Evolutionary conservation across 2,113 vertebrate genomes (phyloP).

Genomic region (Capricornis sumatraensis): DNA sequence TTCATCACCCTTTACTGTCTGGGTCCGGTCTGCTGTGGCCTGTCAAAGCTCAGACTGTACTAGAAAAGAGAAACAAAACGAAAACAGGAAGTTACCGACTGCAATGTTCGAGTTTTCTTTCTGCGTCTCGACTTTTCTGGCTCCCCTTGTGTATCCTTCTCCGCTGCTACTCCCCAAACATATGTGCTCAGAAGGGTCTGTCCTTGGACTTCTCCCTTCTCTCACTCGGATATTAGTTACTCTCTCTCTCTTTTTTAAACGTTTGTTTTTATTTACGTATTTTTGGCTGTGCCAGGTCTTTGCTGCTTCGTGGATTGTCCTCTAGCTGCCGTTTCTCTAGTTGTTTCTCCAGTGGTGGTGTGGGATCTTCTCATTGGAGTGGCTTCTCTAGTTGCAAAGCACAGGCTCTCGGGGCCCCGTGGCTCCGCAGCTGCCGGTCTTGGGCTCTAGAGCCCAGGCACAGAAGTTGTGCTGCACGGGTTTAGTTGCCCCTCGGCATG

Average conservation of each 20-base stretch:
- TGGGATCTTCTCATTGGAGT: rapidly evolving
- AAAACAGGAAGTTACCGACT: background rate
- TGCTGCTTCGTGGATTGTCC: rapidly evolving
- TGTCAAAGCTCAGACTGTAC: background rate
- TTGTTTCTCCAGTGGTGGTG: background rate
- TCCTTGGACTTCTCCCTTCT: background rate
- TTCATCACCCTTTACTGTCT: background rate
- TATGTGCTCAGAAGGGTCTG: background rate
- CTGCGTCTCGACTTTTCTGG: background rate
- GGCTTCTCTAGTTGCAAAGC: background rate
- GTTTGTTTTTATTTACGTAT: background rate
- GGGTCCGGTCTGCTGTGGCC: background rate
- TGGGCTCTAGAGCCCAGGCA: background rate
- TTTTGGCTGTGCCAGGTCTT: background rate
- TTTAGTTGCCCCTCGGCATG: background rate
- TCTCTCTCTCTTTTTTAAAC: background rate
- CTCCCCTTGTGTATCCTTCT: background rate
- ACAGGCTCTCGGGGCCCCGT: background rate
- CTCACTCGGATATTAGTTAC: background rate
- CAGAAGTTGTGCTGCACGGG: background rate
- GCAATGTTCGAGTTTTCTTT: background rate
- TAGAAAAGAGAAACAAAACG: background rate
- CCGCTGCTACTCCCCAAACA: background rate
- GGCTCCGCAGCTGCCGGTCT: background rate
- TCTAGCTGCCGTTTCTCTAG: background rate